Conservation (phyloP, 2,797 vertebrate genomes). For the Chaunax sp. region DNA sequence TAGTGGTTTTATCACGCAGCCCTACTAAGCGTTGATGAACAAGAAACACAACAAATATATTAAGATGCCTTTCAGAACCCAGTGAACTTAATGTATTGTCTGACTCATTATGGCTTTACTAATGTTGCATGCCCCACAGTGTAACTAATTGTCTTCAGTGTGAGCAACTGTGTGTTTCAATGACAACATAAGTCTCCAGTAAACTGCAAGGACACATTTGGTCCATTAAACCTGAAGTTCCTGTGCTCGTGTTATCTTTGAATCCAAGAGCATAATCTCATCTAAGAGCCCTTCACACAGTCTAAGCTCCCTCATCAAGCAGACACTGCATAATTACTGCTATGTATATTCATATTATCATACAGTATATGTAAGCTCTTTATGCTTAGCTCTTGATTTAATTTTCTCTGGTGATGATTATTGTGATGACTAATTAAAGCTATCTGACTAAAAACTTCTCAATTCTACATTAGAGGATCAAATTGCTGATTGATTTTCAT, state of each 20-base stretch:
- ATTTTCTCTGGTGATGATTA: conserved; percentile 2
- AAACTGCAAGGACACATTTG: conserved; percentile 4
- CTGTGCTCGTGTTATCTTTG: conserved; percentile 8
- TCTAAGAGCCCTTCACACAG: conserved; percentile 26
- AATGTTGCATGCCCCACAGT: not conserved
- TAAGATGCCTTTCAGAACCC: conserved; percentile 5
- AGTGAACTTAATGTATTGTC: not conserved
- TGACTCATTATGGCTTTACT: conserved; percentile 7
- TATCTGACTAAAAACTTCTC: conserved; percentile 5
- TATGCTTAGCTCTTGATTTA: conserved; percentile 1
- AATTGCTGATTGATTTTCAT: not conserved
- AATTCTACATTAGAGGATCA: not conserved
- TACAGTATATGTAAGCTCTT: conserved; percentile 3
- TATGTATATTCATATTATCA: not conserved
- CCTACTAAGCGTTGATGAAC: not conserved
- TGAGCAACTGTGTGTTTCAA: conserved; percentile 11
- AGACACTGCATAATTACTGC: conserved; percentile 4
- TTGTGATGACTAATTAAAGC: conserved; percentile 4
- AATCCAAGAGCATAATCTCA: conserved; percentile 17
- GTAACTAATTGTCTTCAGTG: conserved; percentile 7
- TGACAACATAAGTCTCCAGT: not conserved
- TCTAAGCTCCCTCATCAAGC: conserved; percentile 13
- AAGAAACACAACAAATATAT: not conserved
- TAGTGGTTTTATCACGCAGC: no score
- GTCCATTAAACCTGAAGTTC: conserved; percentile 1